Percentiles rank a stretch among this genome's conserved stretches.
phyloP scores from a whole-genome alignment of 2,888 invertebrate species.

The Odontocolon sp. region DNA sequence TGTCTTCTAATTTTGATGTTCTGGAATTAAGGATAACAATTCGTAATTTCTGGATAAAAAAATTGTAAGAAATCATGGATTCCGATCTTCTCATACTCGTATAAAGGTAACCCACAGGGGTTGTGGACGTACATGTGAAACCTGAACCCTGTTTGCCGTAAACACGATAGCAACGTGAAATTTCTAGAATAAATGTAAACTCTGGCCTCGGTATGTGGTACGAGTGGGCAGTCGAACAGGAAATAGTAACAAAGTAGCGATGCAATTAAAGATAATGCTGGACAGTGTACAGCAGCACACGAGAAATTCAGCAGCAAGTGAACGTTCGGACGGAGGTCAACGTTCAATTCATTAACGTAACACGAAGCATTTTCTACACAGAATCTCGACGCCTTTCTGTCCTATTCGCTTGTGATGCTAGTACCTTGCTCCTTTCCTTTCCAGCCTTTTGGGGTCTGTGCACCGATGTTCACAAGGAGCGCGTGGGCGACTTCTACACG shows the following conservation, averaged over 20 bases:
- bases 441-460: constrained; percentile 43
- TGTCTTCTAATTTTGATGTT: too few relatives aligned
- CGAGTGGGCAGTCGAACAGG: constrained; percentile 54
- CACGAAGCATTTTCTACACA: constrained; percentile 60
- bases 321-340: constrained; percentile 52
- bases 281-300: constrained; percentile 11
- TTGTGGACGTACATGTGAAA: not conserved
- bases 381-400: constrained; percentile 16
- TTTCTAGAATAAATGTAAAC: constrained; percentile 31
- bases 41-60: too few relatives aligned
- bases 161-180: constrained; percentile 6
- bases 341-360: constrained; percentile 67
- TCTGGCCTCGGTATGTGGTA: constrained; percentile 23
- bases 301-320: constrained; percentile 35
- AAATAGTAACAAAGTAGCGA: constrained; percentile 61
- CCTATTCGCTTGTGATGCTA: constrained; percentile 29
- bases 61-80: not conserved
- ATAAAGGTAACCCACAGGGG: not conserved
- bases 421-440: constrained; percentile 47
- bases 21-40: too few relatives aligned
- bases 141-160: not conserved
- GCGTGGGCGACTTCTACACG: constrained; percentile 64
- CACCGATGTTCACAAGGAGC: constrained; percentile 24
- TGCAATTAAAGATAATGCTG: constrained; percentile 62
- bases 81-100: not conserved